Percentiles rank a stretch among this genome's conserved stretches.
These are phyloP conservation scores for Panonychus citri DNA, from an alignment of 1,140 invertebrate species.

Conservation along the genomic window DNA sequence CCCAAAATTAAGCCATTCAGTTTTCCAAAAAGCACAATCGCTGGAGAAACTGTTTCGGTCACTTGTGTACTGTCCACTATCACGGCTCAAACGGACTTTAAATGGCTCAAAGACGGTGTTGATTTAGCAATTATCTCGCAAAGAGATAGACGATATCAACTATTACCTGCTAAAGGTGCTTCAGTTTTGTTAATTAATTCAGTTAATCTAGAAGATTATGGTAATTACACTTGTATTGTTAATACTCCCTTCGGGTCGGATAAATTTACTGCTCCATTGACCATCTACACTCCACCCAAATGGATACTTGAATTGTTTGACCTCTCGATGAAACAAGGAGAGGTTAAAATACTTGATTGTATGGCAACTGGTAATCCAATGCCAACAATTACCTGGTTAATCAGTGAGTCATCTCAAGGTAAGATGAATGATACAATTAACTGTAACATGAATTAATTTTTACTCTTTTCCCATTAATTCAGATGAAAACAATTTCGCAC, in stretches of 20 bases:
- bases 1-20: slow-evolving; percentile 8
- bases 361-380: no score
- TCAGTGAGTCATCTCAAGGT: neutral
- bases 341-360: neutral
- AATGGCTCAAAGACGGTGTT: slow-evolving; percentile 23
- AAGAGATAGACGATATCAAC: neutral
- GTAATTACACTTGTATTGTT: slow-evolving; percentile 60
- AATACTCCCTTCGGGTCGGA: slow-evolving; percentile 71
- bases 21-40: slow-evolving; percentile 11
- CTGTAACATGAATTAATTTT: neutral
- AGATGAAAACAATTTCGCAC: neutral
- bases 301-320: neutral
- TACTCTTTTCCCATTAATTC: neutral
- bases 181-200: slow-evolving; percentile 52
- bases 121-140: neutral
- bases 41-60: slow-evolving; percentile 7
- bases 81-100: slow-evolving; percentile 11
- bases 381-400: neutral
- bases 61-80: slow-evolving; percentile 1
- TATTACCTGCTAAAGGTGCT: neutral
- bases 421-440: neutral
- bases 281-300: slow-evolving; percentile 28
- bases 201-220: slow-evolving; percentile 62
- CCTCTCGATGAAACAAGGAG: no score
- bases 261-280: slow-evolving; percentile 65